These are phyloP conservation scores for Engraulis encrasicolus DNA, from an alignment of 2,113 vertebrate genomes.

Conservation along the genomic window DNA sequence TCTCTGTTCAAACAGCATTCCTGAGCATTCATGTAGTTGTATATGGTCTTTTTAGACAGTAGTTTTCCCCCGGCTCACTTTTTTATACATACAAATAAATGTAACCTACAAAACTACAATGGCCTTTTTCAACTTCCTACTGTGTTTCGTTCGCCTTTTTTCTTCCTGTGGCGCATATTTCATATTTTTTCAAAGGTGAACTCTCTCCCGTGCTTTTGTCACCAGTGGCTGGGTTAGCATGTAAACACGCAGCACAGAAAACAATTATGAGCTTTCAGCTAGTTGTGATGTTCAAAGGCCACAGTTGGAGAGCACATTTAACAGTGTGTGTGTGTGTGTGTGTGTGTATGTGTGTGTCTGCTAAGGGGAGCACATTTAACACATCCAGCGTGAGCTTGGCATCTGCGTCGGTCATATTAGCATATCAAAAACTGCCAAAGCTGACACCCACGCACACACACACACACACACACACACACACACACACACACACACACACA, in stretches of 20 bases:
- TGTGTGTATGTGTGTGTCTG: too few relatives aligned
- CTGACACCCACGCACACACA: slow-evolving; percentile 9
- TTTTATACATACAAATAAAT: neutral
- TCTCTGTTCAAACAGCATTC: neutral
- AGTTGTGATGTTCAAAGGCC: slow-evolving; percentile 32
- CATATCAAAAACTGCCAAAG: slow-evolving; percentile 26
- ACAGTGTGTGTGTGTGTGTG: too few relatives aligned
- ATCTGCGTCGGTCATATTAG: slow-evolving; percentile 16
- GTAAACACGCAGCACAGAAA: neutral
- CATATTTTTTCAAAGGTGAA: neutral
- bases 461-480: neutral
- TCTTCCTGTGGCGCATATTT: neutral
- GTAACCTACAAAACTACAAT: neutral
- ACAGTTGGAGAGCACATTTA: slow-evolving; percentile 27
- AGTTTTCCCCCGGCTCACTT: neutral
- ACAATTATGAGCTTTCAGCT: slow-evolving; percentile 13
- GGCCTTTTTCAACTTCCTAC: neutral
- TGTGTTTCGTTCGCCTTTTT: too few relatives aligned
- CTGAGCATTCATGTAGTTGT: neutral
- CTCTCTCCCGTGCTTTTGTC: neutral
- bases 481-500: neutral
- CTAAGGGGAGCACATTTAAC: slow-evolving; percentile 26
- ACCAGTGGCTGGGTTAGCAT: neutral
- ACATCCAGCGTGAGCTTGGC: slow-evolving; percentile 32
- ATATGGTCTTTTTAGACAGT: neutral